Conservation (phyloP, 1,140 invertebrate species). For the Metaphire vulgaris region DNA sequence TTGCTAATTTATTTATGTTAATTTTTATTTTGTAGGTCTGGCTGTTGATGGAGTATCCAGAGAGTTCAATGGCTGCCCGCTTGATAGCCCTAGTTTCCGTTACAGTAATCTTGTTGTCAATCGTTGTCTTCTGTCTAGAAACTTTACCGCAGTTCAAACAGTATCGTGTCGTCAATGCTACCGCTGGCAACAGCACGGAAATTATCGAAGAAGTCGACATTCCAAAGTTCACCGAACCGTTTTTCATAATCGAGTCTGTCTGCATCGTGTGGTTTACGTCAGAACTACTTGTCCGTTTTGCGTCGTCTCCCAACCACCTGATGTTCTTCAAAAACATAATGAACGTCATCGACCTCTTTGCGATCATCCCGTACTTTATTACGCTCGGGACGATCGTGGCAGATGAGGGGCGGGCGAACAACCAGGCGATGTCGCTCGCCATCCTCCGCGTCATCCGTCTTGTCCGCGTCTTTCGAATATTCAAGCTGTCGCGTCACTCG, state of each 20-base stretch:
- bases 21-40: slow-evolving; percentile 55
- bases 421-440: slow-evolving; percentile 52
- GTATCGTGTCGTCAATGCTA: slow-evolving; percentile 33
- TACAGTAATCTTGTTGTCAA: slow-evolving; percentile 92
- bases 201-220: slow-evolving; percentile 49
- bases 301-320: slow-evolving; percentile 48
- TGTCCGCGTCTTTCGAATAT: slow-evolving; percentile 54
- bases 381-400: slow-evolving; percentile 95
- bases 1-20: too few relatives aligned
- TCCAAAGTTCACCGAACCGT: slow-evolving; percentile 49
- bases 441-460: slow-evolving; percentile 53
- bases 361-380: slow-evolving; percentile 99
- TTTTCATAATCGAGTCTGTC: slow-evolving; percentile 47
- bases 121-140: slow-evolving; percentile 99
- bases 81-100: slow-evolving; percentile 99
- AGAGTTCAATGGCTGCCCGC: slow-evolving; percentile 95
- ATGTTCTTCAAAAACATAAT: slow-evolving; percentile 68
- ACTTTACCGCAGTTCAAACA: slow-evolving; percentile 67
- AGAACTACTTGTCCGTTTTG: slow-evolving; percentile 45
- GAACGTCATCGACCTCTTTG: slow-evolving; percentile 96
- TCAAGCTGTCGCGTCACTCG: slow-evolving; percentile 54
- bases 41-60: slow-evolving; percentile 98
- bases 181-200: slow-evolving; percentile 30
- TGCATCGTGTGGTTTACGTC: slow-evolving; percentile 54
- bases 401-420: slow-evolving; percentile 62